Conservation (phyloP, 2,113 vertebrate species). For the Oriolus oriolus region DNA sequence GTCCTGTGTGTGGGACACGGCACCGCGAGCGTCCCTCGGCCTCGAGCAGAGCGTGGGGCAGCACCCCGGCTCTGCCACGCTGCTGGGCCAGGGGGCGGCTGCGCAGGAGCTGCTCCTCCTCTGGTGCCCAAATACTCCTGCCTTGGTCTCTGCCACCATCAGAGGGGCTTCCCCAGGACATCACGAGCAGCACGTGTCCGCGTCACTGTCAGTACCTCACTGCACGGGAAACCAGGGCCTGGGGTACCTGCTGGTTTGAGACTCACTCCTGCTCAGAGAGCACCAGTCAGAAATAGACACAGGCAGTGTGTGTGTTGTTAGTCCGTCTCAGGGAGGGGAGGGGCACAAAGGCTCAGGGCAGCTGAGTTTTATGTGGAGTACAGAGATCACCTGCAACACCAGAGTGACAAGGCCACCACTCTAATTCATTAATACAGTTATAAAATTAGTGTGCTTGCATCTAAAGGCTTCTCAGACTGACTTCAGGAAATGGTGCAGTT, state of each 20-base stretch:
- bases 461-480: neutral
- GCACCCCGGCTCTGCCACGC: neutral
- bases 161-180: neutral
- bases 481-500: neutral
- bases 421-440: neutral
- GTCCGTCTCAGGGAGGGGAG: neutral
- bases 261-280: neutral
- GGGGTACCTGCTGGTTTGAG: neutral
- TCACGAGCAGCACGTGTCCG: neutral
- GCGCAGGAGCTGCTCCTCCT: neutral
- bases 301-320: rapidly evolving
- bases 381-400: neutral
- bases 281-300: rapidly evolving
- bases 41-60: rapidly evolving
- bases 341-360: neutral
- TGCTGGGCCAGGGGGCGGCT: neutral
- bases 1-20: rapidly evolving
- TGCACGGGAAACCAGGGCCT: neutral
- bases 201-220: rapidly evolving
- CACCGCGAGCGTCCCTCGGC: neutral
- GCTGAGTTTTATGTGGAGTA: neutral
- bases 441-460: neutral
- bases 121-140: neutral
- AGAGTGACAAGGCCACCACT: neutral
- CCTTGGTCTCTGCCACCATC: neutral